Evolutionary conservation across 2,888 invertebrate species (phyloP).

Genomic region (Drosophila borealis): DNA sequence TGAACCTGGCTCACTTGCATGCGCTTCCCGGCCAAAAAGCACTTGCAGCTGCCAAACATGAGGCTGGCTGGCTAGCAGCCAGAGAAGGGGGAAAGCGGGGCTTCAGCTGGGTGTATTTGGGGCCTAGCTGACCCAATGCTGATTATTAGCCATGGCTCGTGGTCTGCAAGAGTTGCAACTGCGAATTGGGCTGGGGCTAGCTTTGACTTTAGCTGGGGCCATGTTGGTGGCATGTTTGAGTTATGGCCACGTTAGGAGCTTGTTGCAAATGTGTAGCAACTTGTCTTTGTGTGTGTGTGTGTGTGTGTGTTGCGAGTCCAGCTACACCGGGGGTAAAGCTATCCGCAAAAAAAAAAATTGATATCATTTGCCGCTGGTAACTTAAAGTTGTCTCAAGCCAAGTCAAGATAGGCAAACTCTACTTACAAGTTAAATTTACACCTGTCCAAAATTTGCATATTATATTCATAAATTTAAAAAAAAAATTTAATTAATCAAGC

Average conservation of each 20-base stretch:
- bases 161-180: conserved; percentile 30
- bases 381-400: too few relatives aligned
- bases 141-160: conserved; percentile 65
- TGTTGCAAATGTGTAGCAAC: conserved; percentile 55
- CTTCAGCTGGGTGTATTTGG: not conserved
- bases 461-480: too few relatives aligned
- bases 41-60: conserved; percentile 47
- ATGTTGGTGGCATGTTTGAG: conserved; percentile 78
- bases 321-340: not conserved
- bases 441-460: too few relatives aligned
- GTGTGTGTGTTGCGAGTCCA: conserved; percentile 9
- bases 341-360: not conserved
- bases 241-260: conserved; percentile 65
- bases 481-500: too few relatives aligned
- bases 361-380: too few relatives aligned
- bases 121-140: conserved; percentile 54
- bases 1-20: conserved; percentile 48
- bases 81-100: not conserved
- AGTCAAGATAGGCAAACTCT: too few relatives aligned
- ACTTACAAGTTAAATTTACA: too few relatives aligned
- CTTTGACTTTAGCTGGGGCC: conserved; percentile 31
- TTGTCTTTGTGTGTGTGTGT: not conserved
- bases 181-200: conserved; percentile 23
- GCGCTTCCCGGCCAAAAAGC: conserved; percentile 52
- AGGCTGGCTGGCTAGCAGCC: not conserved